Evolutionary conservation across 1,140 invertebrate genomes (phyloP).

Genomic region (Dendroctonus valens): DNA sequence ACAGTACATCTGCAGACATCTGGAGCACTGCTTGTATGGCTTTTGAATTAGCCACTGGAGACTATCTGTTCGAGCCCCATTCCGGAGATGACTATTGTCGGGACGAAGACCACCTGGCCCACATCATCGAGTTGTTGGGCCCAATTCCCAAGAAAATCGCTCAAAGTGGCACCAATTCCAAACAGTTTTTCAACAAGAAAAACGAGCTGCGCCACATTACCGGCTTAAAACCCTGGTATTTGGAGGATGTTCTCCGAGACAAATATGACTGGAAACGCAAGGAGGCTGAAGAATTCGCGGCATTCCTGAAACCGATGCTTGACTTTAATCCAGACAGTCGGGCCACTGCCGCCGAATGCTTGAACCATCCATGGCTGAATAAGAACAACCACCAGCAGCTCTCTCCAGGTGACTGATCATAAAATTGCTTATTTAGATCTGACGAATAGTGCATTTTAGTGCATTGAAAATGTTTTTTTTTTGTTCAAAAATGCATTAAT

Average conservation of each 20-base stretch:
- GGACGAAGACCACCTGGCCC: constrained; percentile 98
- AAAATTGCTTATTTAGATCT: constrained; percentile 21
- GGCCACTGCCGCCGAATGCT: constrained; percentile 89
- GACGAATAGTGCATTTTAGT: no score
- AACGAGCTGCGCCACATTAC: constrained; percentile 90
- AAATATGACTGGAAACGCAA: constrained; percentile 91
- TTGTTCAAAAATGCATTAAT: constrained; percentile 29
- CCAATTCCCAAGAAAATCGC: constrained; percentile 91
- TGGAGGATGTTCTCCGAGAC: constrained; percentile 90
- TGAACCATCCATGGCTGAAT: constrained; percentile 87
- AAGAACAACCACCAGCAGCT: constrained; percentile 39
- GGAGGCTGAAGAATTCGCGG: constrained; percentile 85
- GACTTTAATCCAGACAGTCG: constrained; percentile 87
- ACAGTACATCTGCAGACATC: constrained; percentile 93
- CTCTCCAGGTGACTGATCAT: constrained; percentile 42
- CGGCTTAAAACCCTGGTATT: constrained; percentile 89
- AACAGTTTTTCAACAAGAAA: constrained; percentile 90
- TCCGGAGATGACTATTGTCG: constrained; percentile 82
- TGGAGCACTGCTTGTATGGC: constrained; percentile 99
- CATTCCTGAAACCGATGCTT: constrained; percentile 94
- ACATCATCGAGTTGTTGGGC: constrained; percentile 96
- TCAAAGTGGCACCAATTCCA: constrained; percentile 86
- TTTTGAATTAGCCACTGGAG: constrained; percentile 97
- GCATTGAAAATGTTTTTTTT: constrained; percentile 32
- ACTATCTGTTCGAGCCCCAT: constrained; percentile 99